phyloP scores from a whole-genome alignment of 2,113 vertebrate species.

The Pseudopipra pipra region DNA sequence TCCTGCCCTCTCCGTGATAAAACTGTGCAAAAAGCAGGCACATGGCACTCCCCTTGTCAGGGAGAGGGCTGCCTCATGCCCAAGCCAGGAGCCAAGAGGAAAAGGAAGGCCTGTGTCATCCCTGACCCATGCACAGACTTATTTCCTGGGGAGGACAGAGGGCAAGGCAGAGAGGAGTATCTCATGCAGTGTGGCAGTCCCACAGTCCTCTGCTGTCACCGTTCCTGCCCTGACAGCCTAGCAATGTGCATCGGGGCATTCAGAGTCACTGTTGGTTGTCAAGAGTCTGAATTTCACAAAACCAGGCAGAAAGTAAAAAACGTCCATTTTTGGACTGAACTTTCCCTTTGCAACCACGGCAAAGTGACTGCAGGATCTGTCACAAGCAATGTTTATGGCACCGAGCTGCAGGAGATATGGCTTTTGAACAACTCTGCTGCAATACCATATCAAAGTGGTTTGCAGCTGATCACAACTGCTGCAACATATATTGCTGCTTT shows the following conservation, averaged over 20 bases:
- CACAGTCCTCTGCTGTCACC: not conserved
- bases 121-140: not conserved
- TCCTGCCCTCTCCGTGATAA: not conserved
- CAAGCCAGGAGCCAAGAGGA: not conserved
- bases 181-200: not conserved
- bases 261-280: not conserved
- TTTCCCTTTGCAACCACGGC: rapidly evolving
- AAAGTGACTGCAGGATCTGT: not conserved
- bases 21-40: rapidly evolving
- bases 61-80: rapidly evolving
- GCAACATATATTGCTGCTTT: not conserved
- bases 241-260: not conserved
- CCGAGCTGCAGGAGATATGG: not conserved
- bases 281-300: not conserved
- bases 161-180: not conserved
- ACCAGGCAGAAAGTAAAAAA: not conserved
- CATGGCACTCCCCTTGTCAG: rapidly evolving
- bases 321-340: not conserved
- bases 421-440: not conserved
- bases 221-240: not conserved
- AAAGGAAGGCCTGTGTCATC: not conserved
- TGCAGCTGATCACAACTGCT: not conserved
- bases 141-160: not conserved
- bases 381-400: not conserved
- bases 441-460: rapidly evolving